Evolutionary conservation across 2,797 vertebrate genomes (phyloP).

Genomic region (Carapus acus): DNA sequence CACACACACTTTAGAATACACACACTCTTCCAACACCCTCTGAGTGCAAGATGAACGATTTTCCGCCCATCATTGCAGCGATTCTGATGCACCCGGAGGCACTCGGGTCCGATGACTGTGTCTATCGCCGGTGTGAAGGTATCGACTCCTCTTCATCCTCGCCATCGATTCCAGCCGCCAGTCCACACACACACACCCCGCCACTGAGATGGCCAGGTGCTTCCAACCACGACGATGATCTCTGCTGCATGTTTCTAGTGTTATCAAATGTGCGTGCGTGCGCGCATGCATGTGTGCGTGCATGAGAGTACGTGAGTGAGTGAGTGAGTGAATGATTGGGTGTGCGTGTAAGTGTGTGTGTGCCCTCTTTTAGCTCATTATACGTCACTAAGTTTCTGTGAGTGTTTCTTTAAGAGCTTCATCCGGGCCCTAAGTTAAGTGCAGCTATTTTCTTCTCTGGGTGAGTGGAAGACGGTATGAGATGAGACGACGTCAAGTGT

Average conservation of each 20-base stretch:
- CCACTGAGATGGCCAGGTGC: not conserved
- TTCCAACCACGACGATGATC: not conserved
- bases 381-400: constrained; percentile 30
- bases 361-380: constrained; percentile 24
- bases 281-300: too few species aligned
- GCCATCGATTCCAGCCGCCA: constrained; percentile 20
- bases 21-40: not conserved
- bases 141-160: constrained; percentile 29
- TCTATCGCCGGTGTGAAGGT: constrained; percentile 22
- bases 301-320: too few species aligned
- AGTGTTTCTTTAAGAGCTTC: constrained; percentile 32
- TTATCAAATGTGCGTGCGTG: not conserved
- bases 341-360: constrained; percentile 6
- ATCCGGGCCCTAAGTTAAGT: constrained; percentile 33
- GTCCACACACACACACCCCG: constrained; percentile 39
- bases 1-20: constrained; percentile 20
- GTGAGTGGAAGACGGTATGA: too few species aligned
- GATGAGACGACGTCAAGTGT: too few species aligned
- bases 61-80: constrained; percentile 18
- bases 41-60: constrained; percentile 32
- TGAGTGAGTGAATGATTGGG: too few species aligned
- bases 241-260: constrained; percentile 13
- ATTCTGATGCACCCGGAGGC: constrained; percentile 37
- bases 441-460: constrained; percentile 47
- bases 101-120: too few species aligned